Evolutionary conservation across 2,888 invertebrate species (phyloP).

Genomic region (Brenthis ino): DNA sequence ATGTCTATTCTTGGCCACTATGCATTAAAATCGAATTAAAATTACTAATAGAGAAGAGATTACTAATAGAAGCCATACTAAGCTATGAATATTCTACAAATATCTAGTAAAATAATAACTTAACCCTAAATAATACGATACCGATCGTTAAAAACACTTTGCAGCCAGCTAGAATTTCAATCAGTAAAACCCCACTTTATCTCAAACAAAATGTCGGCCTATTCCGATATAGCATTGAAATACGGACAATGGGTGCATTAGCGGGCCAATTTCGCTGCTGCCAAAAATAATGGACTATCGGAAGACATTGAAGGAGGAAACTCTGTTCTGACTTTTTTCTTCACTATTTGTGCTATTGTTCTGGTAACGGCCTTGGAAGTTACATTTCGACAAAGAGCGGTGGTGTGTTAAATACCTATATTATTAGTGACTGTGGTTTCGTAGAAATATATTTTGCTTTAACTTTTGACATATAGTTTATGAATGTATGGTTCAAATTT

Average conservation of each 20-base stretch:
- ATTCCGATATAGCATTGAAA: slow-evolving; percentile 43
- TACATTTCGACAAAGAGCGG: slow-evolving; percentile 5
- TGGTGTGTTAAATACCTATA: background rate
- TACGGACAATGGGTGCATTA: slow-evolving; percentile 56
- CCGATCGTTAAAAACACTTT: slow-evolving; percentile 13
- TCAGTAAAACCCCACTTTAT: slow-evolving; percentile 34
- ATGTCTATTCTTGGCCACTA: too few relatives aligned
- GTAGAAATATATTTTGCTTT: background rate
- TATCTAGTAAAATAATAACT: background rate
- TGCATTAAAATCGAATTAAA: too few relatives aligned
- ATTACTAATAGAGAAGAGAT: too few relatives aligned
- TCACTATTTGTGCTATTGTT: slow-evolving; percentile 20
- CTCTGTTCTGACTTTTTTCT: slow-evolving; percentile 30
- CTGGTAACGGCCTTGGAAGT: slow-evolving; percentile 3
- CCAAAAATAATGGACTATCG: slow-evolving; percentile 44
- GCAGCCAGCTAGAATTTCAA: slow-evolving; percentile 24
- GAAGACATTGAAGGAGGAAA: slow-evolving; percentile 36
- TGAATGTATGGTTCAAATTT: too few relatives aligned
- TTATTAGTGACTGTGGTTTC: background rate
- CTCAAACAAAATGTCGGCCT: slow-evolving; percentile 45
- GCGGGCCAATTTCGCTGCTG: slow-evolving; percentile 47
- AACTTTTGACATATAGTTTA: too few relatives aligned
- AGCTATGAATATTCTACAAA: too few relatives aligned
- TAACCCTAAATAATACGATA: background rate
- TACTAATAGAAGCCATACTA: too few relatives aligned